Evolutionary conservation across 2,797 vertebrate species (phyloP), one percentile per base, ranked within the genome.

Genomic region (Oryzias sinensis): DNA sequence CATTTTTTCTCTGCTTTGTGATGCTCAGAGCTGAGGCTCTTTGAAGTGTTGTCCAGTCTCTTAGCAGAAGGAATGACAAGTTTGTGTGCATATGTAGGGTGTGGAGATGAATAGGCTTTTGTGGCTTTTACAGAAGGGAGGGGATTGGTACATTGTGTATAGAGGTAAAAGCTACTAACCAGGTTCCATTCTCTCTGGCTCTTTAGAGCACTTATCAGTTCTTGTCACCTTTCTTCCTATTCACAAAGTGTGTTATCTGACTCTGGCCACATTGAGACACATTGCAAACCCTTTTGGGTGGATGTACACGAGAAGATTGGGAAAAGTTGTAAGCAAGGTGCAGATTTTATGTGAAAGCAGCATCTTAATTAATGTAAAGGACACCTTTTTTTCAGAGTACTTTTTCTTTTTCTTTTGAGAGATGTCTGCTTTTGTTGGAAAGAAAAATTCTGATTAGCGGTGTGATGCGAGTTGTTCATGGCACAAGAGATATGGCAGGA

Each of bases 241-340:
- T 79, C 73, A 72, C 62, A 53, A 40, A 53, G 59, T 18, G 5
- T 48, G 77, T 74, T 89, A 89, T 89, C 87, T 86, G 73, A 73
- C 54, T 40, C 68, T 17, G 60, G 73, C 70, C 87, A 88, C 80
- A 87, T 77, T 80, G 81, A 86, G 72, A 78, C 57, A 64, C 59
- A 62, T 82, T 76, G 76, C 64, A 62, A 59, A 52, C 56, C 52
- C 33, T 72, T 77, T 63, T 81, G 58, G 72, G 72, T 49, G 42
- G 2, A 50, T 67, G 64, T 50, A 46, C 64, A 70, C 50, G 72
- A 59, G 33, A 9, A 37, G 33, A 37, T 37, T 37, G 33, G 3
- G 9, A 37, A 37, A 37, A 37, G 33, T 37, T 37, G 9, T 9
- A 11, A 37, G 33, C 64, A 43, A 65, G 27, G 65, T 61, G 67